A percentile compares a stretch with the other conserved stretches of the same genome.
These are phyloP conservation scores for Sesamia inferens DNA, from an alignment of 2,888 invertebrate genomes.

Conservation along the genomic window DNA sequence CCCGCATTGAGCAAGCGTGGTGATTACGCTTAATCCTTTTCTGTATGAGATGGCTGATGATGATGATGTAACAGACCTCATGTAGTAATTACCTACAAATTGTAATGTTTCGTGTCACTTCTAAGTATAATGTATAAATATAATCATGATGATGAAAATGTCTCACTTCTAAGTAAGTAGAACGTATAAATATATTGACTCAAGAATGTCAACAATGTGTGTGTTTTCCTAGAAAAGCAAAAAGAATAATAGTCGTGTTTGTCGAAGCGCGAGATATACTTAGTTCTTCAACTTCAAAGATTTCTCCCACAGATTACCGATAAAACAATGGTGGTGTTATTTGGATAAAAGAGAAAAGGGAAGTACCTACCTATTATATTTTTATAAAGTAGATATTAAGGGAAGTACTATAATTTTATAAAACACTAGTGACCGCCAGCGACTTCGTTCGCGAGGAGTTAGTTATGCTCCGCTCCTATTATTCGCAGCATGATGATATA, in stretches of 20 bases:
- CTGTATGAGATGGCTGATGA: no score
- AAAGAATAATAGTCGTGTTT: constrained; percentile 78
- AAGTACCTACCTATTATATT: constrained; percentile 12
- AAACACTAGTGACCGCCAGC: no score
- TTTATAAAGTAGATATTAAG: neutral
- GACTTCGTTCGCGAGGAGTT: no score
- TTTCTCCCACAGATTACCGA: constrained; percentile 70
- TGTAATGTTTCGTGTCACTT: constrained; percentile 33
- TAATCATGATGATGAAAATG: no score
- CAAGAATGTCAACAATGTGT: constrained; percentile 72
- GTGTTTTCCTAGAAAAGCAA: constrained; percentile 71
- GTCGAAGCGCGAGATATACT: constrained; percentile 72
- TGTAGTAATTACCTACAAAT: constrained; percentile 32
- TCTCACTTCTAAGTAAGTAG: constrained; percentile 32
- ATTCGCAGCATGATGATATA: no score
- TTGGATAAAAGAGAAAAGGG: constrained; percentile 14
- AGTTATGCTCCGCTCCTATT: no score
- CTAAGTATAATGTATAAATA: constrained; percentile 23
- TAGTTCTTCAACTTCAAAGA: constrained; percentile 72
- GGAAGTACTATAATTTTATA: no score
- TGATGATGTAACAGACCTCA: neutral
- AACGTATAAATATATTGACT: constrained; percentile 22
- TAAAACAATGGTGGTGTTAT: constrained; percentile 62
- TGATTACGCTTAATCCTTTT: no score
- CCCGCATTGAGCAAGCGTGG: no score